phyloP scores from a whole-genome alignment of 2,113 vertebrate species.

The Climacteris rufus region DNA sequence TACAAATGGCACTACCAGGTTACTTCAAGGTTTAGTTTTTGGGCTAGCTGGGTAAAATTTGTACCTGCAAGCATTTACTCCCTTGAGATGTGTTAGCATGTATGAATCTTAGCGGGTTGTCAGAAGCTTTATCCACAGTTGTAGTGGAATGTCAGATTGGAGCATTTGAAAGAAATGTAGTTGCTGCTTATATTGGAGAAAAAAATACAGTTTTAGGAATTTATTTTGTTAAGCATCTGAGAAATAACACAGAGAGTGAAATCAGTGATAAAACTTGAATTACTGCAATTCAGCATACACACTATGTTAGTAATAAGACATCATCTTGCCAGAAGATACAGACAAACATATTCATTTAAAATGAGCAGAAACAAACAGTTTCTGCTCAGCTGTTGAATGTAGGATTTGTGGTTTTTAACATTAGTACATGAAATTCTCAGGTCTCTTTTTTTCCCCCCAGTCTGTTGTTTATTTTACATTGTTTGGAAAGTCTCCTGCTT shows the following conservation, averaged over 20 bases:
- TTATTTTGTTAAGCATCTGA: slow-evolving; percentile 4
- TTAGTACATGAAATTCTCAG: not conserved
- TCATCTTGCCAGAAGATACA: not conserved
- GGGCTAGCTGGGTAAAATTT: not conserved
- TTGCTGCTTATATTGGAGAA: not conserved
- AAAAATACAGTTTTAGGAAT: not conserved
- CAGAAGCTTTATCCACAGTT: not conserved
- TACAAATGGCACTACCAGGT: not conserved
- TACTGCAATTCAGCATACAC: not conserved
- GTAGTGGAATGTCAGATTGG: not conserved
- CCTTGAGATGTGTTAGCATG: not conserved
- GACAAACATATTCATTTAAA: not conserved
- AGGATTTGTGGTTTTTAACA: not conserved
- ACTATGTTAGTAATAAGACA: not conserved
- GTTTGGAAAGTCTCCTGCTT: not conserved
- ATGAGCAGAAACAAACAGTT: not conserved
- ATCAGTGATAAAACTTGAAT: slow-evolving; percentile 6
- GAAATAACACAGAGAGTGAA: not conserved
- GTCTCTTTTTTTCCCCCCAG: not conserved
- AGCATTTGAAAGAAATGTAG: not conserved
- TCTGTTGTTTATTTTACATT: not conserved
- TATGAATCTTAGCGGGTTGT: not conserved
- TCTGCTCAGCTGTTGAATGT: not conserved
- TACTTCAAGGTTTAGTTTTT: not conserved
- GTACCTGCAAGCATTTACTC: not conserved